Conservation (phyloP, 2,888 invertebrate genomes). For the Syritta pipiens region DNA sequence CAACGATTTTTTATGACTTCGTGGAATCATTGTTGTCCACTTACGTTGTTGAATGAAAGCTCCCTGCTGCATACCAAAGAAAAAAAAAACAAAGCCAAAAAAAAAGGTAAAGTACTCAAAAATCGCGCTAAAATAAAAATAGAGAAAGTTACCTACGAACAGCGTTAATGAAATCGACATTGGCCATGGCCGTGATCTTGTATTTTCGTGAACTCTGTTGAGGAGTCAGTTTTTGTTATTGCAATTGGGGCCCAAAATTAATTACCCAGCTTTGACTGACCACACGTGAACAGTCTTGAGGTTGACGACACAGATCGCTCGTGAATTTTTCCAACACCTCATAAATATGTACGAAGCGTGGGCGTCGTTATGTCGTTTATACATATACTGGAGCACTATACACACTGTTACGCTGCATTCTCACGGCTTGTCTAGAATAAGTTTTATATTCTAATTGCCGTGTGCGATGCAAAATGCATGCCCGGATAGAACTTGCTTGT, state of each 20-base stretch:
- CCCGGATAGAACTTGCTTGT: constrained; percentile 32
- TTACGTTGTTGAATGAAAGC: constrained; percentile 13
- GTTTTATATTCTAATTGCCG: constrained; percentile 36
- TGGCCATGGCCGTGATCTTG: constrained; percentile 69
- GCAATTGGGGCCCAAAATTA: constrained; percentile 6
- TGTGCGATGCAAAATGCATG: constrained; percentile 65
- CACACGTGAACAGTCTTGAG: not conserved
- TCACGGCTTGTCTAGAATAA: constrained; percentile 30
- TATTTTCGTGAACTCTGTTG: constrained; percentile 36
- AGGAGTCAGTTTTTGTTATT: too few relatives aligned
- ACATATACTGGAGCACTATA: constrained; percentile 17
- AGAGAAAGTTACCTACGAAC: constrained; percentile 60
- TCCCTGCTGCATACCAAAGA: too few relatives aligned
- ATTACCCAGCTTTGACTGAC: constrained; percentile 2
- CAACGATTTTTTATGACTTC: constrained; percentile 65
- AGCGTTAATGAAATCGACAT: constrained; percentile 65
- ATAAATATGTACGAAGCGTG: constrained; percentile 63
- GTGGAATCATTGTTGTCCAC: not conserved
- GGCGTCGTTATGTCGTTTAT: constrained; percentile 62
- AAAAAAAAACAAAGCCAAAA: constrained; percentile 14
- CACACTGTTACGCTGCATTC: constrained; percentile 45
- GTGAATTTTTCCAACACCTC: constrained; percentile 22
- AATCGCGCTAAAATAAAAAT: constrained; percentile 39
- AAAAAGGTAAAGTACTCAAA: constrained; percentile 31
- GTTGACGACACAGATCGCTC: constrained; percentile 30